phyloP scores from a whole-genome alignment of 1,140 invertebrate genomes.

The Atopsyche davidsoni region DNA sequence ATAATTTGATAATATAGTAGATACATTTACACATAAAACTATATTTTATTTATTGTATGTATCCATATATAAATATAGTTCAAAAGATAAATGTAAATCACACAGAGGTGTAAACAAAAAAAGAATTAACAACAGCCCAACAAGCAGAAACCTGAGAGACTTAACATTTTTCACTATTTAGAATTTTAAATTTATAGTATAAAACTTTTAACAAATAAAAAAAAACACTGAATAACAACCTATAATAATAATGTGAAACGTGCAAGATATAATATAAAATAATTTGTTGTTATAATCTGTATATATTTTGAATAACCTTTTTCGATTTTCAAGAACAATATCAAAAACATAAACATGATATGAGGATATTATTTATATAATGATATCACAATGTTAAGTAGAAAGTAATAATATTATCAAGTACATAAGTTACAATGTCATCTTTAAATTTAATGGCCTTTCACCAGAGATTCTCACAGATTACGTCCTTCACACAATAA shows the following conservation, averaged over 20 bases:
- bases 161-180: slow-evolving; percentile 8
- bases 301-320: background rate
- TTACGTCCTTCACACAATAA: too few species aligned
- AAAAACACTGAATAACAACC: slow-evolving; percentile 10
- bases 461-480: too few species aligned
- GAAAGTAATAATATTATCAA: background rate
- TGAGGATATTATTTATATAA: background rate
- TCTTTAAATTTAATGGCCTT: background rate
- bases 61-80: slow-evolving; percentile 7
- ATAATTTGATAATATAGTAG: background rate
- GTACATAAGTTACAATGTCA: background rate
- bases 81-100: slow-evolving; percentile 6
- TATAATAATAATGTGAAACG: slow-evolving; percentile 1
- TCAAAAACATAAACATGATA: background rate
- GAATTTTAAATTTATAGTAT: slow-evolving; percentile 5
- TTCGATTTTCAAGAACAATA: background rate
- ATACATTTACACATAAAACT: background rate
- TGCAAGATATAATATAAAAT: background rate
- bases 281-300: background rate
- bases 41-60: slow-evolving; percentile 2
- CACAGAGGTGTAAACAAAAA: slow-evolving; percentile 3
- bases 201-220: slow-evolving; percentile 10
- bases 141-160: background rate
- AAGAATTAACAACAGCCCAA: background rate
- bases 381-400: background rate